Conservation (phyloP, 2,113 vertebrate genomes). For the Addax nasomaculatus region DNA sequence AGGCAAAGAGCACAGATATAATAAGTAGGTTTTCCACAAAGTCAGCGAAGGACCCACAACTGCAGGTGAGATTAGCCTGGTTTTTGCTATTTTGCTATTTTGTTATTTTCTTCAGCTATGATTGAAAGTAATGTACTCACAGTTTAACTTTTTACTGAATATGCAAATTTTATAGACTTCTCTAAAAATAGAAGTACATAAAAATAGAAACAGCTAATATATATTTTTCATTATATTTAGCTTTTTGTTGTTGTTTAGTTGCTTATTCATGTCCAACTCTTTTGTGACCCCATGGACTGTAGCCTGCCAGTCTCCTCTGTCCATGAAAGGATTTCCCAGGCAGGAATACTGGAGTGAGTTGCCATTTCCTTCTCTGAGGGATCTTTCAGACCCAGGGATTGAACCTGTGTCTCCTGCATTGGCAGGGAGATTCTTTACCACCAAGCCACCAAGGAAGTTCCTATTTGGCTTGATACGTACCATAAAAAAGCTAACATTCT, state of each 20-base stretch:
- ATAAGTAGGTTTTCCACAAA: neutral
- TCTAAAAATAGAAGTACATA: neutral
- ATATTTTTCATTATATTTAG: neutral
- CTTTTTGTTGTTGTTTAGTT: neutral
- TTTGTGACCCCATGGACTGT: neutral
- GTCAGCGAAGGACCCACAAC: neutral
- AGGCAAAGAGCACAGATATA: neutral
- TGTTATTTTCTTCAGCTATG: neutral
- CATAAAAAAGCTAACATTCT: neutral
- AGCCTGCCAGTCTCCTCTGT: neutral
- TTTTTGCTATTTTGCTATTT: neutral
- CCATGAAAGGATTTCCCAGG: neutral
- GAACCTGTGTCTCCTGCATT: neutral
- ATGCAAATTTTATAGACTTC: neutral
- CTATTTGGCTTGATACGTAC: neutral
- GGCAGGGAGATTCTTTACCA: neutral
- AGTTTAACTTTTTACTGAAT: slow-evolving; percentile 14
- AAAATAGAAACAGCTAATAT: neutral
- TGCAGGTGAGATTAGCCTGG: neutral
- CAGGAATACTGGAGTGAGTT: neutral
- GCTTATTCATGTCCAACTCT: neutral
- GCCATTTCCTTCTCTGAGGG: neutral
- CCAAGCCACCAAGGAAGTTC: neutral
- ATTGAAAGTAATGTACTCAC: neutral
- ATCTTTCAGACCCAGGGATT: neutral